phyloP scores from a whole-genome alignment of 1,140 invertebrate genomes.

The Danaus melanippus region DNA sequence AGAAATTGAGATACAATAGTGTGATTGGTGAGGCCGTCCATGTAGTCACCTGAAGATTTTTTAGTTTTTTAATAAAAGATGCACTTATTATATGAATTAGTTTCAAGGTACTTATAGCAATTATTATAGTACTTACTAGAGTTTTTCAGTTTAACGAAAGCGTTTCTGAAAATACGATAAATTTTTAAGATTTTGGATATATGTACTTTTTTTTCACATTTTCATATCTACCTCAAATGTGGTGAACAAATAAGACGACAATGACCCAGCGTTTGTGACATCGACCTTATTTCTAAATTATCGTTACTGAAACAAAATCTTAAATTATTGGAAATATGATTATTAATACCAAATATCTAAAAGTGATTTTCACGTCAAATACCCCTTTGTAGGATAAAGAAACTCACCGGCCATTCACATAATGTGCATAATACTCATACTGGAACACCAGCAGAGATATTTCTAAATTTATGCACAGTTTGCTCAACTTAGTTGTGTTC shows the following conservation, averaged over 20 bases:
- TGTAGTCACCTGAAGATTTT: constrained; percentile 19
- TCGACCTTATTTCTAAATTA: constrained; percentile 33
- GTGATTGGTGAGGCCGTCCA: constrained; percentile 20
- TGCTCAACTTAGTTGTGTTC: constrained; percentile 22
- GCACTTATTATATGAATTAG: no score
- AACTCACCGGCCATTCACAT: constrained; percentile 54
- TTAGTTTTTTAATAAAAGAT: no score
- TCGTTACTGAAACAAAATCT: constrained; percentile 35
- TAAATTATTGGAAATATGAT: not conserved
- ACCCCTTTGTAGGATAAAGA: not conserved
- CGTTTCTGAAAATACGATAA: no score
- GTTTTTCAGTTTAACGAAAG: no score
- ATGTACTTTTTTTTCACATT: not conserved
- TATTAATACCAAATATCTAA: not conserved
- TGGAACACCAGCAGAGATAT: constrained; percentile 52
- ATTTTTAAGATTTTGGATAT: not conserved
- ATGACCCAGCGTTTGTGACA: constrained; percentile 34
- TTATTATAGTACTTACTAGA: no score
- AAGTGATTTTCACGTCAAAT: not conserved
- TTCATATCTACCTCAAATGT: constrained; percentile 40
- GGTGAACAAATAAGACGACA: constrained; percentile 47
- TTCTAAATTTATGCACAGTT: constrained; percentile 35
- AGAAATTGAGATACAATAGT: constrained; percentile 44
- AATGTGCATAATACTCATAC: constrained; percentile 55
- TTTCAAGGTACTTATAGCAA: no score